A percentile compares a stretch with the other conserved stretches of the same genome.
Evolutionary conservation across 2,797 vertebrate species (phyloP).

Genomic region (Microchirus variegatus): DNA sequence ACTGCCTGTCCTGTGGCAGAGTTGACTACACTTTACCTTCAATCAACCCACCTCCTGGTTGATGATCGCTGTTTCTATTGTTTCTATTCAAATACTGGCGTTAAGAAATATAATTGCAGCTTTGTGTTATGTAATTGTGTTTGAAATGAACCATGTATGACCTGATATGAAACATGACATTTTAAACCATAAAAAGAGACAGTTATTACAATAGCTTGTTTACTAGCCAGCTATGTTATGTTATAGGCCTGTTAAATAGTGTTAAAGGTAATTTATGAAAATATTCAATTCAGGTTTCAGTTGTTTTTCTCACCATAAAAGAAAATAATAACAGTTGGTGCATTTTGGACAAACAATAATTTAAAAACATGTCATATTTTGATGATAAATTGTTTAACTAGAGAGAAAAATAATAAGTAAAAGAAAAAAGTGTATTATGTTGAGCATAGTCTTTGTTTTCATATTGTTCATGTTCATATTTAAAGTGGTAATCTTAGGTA

Average conservation of each 20-base stretch:
- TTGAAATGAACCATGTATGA: constrained; percentile 75
- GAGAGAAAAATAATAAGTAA: constrained; percentile 87
- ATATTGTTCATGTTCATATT: constrained; percentile 86
- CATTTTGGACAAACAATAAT: constrained; percentile 89
- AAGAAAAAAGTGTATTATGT: constrained; percentile 89
- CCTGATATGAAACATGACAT: constrained; percentile 76
- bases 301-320: constrained; percentile 83
- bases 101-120: constrained; percentile 57
- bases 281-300: constrained; percentile 72
- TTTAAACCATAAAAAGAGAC: constrained; percentile 78
- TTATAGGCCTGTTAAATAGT: constrained; percentile 79
- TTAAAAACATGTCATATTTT: constrained; percentile 92
- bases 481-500: constrained; percentile 89
- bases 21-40: constrained; percentile 48
- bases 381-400: constrained; percentile 97
- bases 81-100: constrained; percentile 57
- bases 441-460: constrained; percentile 92
- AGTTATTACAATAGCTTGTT: constrained; percentile 68
- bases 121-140: constrained; percentile 75
- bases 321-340: constrained; percentile 93
- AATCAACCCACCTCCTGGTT: constrained; percentile 53
- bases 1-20: constrained; percentile 49
- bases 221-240: constrained; percentile 70
- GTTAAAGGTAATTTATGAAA: constrained; percentile 81
- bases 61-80: constrained; percentile 66